Percentiles rank a stretch among this genome's conserved stretches.
phyloP scores from a whole-genome alignment of 2,888 invertebrate species.

The Agrenia bidenticulata region DNA sequence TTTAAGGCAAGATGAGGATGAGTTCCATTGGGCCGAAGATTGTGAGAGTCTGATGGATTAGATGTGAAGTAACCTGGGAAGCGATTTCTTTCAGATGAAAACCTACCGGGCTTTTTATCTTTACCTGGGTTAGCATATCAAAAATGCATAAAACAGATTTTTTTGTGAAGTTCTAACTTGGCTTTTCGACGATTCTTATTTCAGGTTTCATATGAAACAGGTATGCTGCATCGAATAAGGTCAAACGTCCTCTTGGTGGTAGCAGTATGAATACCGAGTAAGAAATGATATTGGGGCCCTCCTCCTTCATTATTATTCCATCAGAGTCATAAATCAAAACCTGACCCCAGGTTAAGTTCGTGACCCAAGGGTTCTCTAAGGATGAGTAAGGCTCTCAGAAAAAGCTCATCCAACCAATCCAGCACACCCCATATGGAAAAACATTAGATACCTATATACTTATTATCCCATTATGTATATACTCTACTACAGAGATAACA shows the following conservation, averaged over 20 bases:
- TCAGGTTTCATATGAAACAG: too few relatives aligned
- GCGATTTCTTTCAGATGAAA: background rate
- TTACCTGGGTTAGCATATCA: background rate
- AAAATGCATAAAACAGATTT: too few relatives aligned
- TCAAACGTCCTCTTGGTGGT: background rate
- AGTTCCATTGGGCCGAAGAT: too few relatives aligned
- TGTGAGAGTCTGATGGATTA: background rate
- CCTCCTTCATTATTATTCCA: slow-evolving; percentile 11
- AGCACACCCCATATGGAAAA: too few relatives aligned
- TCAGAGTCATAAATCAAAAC: slow-evolving; percentile 11
- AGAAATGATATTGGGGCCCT: background rate
- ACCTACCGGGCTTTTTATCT: slow-evolving; percentile 6
- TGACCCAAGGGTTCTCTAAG: slow-evolving; percentile 5
- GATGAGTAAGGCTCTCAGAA: slow-evolving; percentile 10
- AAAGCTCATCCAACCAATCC: too few relatives aligned
- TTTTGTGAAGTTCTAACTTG: too few relatives aligned
- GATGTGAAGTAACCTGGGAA: background rate
- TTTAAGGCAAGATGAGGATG: too few relatives aligned
- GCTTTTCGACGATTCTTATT: too few relatives aligned
- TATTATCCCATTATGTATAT: too few relatives aligned
- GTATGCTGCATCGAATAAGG: background rate
- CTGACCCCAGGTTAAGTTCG: slow-evolving; percentile 7
- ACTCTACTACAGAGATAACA: too few relatives aligned
- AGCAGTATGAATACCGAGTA: background rate
- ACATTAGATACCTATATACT: too few relatives aligned